Evolutionary conservation across 2,888 invertebrate genomes (phyloP).

Genomic region (Stenchaetothrips biformis): DNA sequence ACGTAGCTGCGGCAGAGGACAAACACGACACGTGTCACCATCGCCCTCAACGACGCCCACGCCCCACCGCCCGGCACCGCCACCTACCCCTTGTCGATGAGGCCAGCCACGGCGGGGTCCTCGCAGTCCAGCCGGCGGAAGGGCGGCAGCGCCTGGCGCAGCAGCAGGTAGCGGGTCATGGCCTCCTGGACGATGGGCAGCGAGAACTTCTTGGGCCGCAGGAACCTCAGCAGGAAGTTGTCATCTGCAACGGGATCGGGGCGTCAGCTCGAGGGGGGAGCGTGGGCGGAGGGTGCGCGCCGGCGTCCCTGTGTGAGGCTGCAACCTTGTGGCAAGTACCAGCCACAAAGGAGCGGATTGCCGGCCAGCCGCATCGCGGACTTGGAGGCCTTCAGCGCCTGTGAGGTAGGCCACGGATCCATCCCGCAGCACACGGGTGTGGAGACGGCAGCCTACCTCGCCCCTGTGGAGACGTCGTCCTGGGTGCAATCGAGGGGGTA

Average conservation of each 20-base stretch:
- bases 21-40: slow-evolving; percentile 35
- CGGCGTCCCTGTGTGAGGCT: too few species aligned
- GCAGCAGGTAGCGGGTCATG: slow-evolving; percentile 70
- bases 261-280: too few species aligned
- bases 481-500: background rate
- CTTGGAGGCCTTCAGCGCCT: too few species aligned
- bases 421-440: too few species aligned
- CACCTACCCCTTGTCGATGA: slow-evolving; percentile 62
- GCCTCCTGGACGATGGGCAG: slow-evolving; percentile 73
- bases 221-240: slow-evolving; percentile 65
- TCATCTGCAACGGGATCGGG: slow-evolving; percentile 52
- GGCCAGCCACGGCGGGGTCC: slow-evolving; percentile 63
- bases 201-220: slow-evolving; percentile 76
- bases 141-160: slow-evolving; percentile 67
- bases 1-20: slow-evolving; percentile 57
- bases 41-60: slow-evolving; percentile 35
- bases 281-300: too few species aligned
- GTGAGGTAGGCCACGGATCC: too few species aligned
- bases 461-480: background rate
- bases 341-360: too few species aligned
- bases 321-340: too few species aligned
- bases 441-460: too few species aligned
- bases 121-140: slow-evolving; percentile 67
- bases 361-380: too few species aligned
- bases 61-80: too few species aligned